phyloP scores from a whole-genome alignment of 2,888 invertebrate species.

The Lochmaea crataegi region DNA sequence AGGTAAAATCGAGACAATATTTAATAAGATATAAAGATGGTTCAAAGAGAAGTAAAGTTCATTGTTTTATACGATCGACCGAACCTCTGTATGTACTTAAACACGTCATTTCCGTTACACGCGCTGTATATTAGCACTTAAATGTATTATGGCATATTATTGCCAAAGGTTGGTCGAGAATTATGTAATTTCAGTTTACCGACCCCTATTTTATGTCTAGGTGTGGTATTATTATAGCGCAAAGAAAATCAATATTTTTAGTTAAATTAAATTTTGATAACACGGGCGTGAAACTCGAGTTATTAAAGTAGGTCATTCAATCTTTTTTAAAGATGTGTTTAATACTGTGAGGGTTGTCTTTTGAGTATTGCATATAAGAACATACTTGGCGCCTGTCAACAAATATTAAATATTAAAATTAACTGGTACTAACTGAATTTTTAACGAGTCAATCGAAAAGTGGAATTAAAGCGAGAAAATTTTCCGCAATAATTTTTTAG shows the following conservation, averaged over 20 bases:
- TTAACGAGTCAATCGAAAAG: no score
- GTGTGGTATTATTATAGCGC: background rate
- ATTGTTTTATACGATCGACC: constrained; percentile 10
- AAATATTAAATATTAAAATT: no score
- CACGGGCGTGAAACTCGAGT: no score
- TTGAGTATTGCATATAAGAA: no score
- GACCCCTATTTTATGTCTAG: constrained; percentile 10
- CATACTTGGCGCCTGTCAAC: no score
- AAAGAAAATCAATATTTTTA: background rate
- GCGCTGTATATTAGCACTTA: constrained; percentile 10
- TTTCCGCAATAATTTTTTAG: no score
- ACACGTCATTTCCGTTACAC: constrained; percentile 1
- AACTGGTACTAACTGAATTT: no score
- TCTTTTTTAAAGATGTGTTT: no score
- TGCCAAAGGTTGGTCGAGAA: constrained; percentile 7
- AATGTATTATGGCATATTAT: constrained; percentile 12
- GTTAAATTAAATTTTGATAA: no score
- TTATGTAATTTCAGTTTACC: constrained; percentile 10
- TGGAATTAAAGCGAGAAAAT: no score
- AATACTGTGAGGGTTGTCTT: no score
- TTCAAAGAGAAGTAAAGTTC: constrained; percentile 11
- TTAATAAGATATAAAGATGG: background rate
- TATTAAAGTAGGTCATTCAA: no score
- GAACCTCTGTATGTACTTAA: background rate
- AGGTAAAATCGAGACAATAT: background rate